phyloP scores from a whole-genome alignment of 2,113 vertebrate genomes.

The Heliornis fulica region DNA sequence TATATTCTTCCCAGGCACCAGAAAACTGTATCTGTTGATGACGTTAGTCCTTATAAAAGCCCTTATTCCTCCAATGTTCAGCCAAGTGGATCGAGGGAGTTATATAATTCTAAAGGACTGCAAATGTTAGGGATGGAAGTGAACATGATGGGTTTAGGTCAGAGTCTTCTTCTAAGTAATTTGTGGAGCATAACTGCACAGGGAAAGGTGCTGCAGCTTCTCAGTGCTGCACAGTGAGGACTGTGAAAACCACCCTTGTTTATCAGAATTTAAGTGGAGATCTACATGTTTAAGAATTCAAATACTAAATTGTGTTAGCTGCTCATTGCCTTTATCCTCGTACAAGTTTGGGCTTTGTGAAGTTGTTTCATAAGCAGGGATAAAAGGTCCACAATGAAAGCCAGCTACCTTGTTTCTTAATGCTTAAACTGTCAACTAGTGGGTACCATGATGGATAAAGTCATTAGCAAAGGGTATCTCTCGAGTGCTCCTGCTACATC shows the following conservation, averaged over 20 bases:
- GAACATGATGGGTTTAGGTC: background rate
- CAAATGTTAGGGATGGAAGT: background rate
- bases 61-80: background rate
- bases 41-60: constrained; percentile 45
- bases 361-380: background rate
- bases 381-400: background rate
- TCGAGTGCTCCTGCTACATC: background rate
- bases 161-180: background rate
- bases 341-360: background rate
- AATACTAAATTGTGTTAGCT: background rate
- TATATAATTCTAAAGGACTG: background rate
- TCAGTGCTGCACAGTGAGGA: background rate
- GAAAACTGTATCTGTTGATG: constrained; percentile 58
- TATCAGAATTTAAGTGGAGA: background rate
- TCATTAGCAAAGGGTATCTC: background rate
- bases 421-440: background rate
- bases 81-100: background rate
- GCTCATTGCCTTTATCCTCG: background rate
- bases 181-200: background rate
- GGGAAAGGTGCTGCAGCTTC: background rate
- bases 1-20: constrained; percentile 52
- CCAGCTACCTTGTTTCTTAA: background rate
- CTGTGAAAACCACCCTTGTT: background rate
- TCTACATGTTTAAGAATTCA: background rate
- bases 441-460: background rate